phyloP scores from a whole-genome alignment of 2,797 vertebrate genomes.

The Limosa lapponica region DNA sequence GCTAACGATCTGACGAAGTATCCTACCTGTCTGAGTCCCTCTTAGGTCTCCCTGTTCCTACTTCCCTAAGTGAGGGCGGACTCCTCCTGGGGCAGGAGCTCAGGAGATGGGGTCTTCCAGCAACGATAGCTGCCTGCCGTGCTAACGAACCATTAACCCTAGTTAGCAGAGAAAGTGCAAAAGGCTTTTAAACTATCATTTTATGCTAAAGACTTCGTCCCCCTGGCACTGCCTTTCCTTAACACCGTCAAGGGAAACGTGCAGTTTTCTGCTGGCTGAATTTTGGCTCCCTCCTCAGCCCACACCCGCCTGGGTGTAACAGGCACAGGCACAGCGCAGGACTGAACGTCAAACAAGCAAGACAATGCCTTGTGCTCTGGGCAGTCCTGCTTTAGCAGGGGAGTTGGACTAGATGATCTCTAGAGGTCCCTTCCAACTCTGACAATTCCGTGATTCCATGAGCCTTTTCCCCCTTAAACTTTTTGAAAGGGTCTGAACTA shows the following conservation, averaged over 20 bases:
- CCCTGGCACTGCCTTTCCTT: neutral
- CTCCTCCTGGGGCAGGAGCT: neutral
- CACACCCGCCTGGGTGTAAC: neutral
- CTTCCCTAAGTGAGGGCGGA: neutral
- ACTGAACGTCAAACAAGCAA: neutral
- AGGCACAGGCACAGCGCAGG: neutral
- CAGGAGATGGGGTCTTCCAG: neutral
- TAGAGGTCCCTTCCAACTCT: too few species aligned
- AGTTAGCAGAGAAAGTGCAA: neutral
- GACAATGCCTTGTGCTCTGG: neutral
- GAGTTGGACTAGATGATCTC: too few species aligned
- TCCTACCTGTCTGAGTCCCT: neutral
- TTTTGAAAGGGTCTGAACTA: neutral
- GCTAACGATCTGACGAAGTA: neutral
- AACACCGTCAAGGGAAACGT: rapidly evolving
- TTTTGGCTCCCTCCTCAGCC: neutral
- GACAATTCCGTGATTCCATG: too few species aligned
- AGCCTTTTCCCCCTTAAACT: neutral
- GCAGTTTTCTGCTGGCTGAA: neutral
- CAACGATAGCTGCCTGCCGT: neutral
- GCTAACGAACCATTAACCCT: neutral
- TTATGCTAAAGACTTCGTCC: neutral
- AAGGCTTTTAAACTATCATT: neutral
- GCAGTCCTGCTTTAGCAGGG: too few species aligned
- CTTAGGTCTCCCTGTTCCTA: neutral